These are phyloP conservation scores for Oncorhynchus gorbuscha DNA, from an alignment of 2,113 vertebrate species.

Conservation along the genomic window DNA sequence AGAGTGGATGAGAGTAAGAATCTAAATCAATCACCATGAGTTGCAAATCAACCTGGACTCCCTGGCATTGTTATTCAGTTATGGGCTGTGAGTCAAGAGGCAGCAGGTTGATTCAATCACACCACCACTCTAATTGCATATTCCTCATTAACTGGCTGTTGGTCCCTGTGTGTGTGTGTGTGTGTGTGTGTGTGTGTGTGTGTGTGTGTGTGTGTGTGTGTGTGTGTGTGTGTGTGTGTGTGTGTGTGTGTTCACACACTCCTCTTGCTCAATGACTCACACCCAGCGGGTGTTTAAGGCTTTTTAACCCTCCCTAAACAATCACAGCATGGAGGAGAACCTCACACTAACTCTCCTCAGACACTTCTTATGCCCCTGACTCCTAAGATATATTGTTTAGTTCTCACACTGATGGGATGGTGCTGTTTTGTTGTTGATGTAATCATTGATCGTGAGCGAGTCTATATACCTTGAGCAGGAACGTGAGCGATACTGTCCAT, in stretches of 20 bases:
- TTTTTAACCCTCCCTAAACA: slow-evolving; percentile 36
- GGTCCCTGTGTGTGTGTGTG: not conserved
- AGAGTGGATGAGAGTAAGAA: slow-evolving; percentile 19
- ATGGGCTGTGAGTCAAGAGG: slow-evolving; percentile 28
- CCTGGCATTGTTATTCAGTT: slow-evolving; percentile 54
- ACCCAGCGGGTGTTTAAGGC: not conserved
- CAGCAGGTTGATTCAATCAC: slow-evolving; percentile 55
- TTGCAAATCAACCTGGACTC: slow-evolving; percentile 37
- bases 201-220: not conserved
- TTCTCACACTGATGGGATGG: not conserved
- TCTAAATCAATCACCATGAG: slow-evolving; percentile 39
- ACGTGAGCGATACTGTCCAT: not conserved
- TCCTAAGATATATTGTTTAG: slow-evolving; percentile 14
- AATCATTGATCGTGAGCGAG: not conserved
- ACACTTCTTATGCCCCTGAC: slow-evolving; percentile 35
- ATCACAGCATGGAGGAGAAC: slow-evolving; percentile 9
- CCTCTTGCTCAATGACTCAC: slow-evolving; percentile 31
- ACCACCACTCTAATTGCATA: slow-evolving; percentile 30
- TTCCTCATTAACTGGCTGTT: slow-evolving; percentile 34
- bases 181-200: not conserved
- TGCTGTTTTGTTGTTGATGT: not conserved
- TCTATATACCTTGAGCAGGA: not conserved
- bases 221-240: not conserved
- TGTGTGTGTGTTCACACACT: not conserved
- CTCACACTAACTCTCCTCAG: not conserved